Conservation (phyloP, 2,113 vertebrate genomes). For the Sula dactylatra region DNA sequence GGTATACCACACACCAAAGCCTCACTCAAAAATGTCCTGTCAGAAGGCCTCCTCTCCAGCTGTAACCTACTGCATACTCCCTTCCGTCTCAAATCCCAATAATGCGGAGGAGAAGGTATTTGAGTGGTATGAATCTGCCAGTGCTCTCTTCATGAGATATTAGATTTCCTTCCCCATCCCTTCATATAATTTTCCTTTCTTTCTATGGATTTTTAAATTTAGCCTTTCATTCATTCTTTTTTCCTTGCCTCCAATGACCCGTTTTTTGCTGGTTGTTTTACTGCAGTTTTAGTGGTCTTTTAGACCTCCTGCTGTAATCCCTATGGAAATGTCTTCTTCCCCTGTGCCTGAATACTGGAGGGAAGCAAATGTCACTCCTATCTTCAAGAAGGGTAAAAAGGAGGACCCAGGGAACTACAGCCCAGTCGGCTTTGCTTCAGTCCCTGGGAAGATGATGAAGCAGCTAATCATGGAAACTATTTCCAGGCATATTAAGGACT, state of each 20-base stretch:
- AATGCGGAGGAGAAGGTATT: background rate
- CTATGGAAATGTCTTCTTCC: background rate
- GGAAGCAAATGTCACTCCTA: background rate
- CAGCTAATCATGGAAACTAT: background rate
- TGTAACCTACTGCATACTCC: background rate
- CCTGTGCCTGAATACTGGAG: background rate
- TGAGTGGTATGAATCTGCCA: background rate
- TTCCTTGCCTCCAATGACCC: background rate
- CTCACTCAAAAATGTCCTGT: background rate
- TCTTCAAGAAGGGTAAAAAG: background rate
- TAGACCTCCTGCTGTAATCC: background rate
- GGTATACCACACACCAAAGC: background rate
- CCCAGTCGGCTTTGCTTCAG: fast-evolving
- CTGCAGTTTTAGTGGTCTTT: background rate
- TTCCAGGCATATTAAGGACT: background rate
- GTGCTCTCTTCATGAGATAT: background rate
- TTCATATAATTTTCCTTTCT: background rate
- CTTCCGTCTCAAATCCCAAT: background rate
- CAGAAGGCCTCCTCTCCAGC: background rate
- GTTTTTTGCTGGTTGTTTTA: background rate
- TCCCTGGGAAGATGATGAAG: background rate
- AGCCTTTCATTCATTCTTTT: background rate
- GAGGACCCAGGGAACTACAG: background rate
- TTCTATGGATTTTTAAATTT: background rate
- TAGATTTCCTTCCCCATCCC: background rate